Base-by-base conservation (phyloP, 2,797 vertebrate species). In the Arctocebus calabarensis region DNA sequence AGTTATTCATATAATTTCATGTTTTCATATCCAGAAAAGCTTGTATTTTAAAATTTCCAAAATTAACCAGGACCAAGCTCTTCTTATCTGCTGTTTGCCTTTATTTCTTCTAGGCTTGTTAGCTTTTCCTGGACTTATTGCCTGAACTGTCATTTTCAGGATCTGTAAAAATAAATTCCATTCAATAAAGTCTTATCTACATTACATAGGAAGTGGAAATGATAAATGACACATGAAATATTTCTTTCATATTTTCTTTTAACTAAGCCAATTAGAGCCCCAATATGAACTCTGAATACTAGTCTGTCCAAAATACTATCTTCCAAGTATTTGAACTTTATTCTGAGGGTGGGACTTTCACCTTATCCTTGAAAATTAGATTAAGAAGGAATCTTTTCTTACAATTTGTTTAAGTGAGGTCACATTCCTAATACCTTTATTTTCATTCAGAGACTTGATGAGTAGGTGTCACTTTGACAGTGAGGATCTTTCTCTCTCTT, bases 391-490 rank as follows among this genome's bases (percentile, higher is more conserved):
- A n/a, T 92, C 97, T 97, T 98, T 97, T 84, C 97, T 66, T 98
- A 95, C 88, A 96, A 91, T 95, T 95, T 23, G 27, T 94, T 97
- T 86, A 97, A 98, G 96, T 96, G 96, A 95, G 96, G 96, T 96
- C 93, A 84, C 97, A 94, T 91, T 91, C 81, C 84, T 85, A 48
- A 45, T 61, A 96, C 97, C 81, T 40, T 0, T 89, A 43, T 95
- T 97, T 97, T 95, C 95, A 94, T 98, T 98, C 97, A 94, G 93
- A 91, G 95, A 64, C 95, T 95, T 98, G 97, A 98, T 97, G 91
- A 97, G 97, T 98, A 98, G 98, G 97, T 98, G 97, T 97, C 97
- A 89, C 97, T 98, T 97, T 93, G 94, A 90, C 91, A 81, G 94
- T 97, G 96, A 97, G 97, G 96, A 94, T 96, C 94, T 97, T 97